phyloP scores from a whole-genome alignment of 1,140 invertebrate genomes.

The Drosophila trapezifrons region DNA sequence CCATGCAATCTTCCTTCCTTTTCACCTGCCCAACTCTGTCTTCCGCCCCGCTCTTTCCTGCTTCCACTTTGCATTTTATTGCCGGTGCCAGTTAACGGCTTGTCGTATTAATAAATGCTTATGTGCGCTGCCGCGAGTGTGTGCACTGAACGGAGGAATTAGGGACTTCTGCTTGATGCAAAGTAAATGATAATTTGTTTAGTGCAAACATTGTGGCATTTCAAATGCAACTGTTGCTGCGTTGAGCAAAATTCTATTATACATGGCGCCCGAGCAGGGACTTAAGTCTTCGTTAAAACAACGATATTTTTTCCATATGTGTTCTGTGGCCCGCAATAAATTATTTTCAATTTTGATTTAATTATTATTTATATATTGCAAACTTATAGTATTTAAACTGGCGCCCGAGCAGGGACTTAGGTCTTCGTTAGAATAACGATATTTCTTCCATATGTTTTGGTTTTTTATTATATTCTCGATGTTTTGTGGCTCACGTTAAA shows the following conservation, averaged over 20 bases:
- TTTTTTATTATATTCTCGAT: too few relatives aligned
- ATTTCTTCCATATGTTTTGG: too few relatives aligned
- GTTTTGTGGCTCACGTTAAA: too few relatives aligned
- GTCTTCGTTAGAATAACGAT: too few relatives aligned
- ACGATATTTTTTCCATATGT: too few relatives aligned
- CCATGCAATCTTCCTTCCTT: background rate
- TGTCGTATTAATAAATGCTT: constrained; percentile 46
- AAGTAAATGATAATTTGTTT: too few relatives aligned
- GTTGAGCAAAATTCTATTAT: too few relatives aligned
- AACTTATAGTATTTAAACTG: too few relatives aligned
- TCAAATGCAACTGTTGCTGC: background rate
- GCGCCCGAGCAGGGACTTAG: background rate
- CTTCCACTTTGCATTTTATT: constrained; percentile 39
- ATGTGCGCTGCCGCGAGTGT: constrained; percentile 14
- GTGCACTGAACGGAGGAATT: constrained; percentile 2
- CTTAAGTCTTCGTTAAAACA: too few relatives aligned
- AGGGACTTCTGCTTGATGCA: too few relatives aligned
- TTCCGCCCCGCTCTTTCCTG: background rate
- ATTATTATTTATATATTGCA: background rate
- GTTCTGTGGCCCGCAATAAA: too few relatives aligned
- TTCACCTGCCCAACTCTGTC: background rate
- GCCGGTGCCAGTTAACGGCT: constrained; percentile 37
- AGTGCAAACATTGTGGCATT: background rate
- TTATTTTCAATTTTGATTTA: background rate
- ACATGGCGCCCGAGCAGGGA: background rate